Conservation (phyloP, 1,140 invertebrate genomes). For the Drosophila novamexicana region DNA sequence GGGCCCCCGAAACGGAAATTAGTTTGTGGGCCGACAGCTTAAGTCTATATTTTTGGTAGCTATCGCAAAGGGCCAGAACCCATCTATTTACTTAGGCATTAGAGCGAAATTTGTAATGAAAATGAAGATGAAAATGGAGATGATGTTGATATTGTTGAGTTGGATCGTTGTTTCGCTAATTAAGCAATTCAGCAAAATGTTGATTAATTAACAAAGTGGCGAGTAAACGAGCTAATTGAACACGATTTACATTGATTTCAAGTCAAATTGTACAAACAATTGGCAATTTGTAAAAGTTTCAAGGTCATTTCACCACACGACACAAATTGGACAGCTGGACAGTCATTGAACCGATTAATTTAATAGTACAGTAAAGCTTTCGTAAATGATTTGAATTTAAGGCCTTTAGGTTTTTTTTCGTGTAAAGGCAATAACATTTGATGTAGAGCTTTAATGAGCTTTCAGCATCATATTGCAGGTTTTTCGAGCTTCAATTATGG, state of each 20-base stretch:
- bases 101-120: conserved; percentile 36
- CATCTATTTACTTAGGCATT: conserved; percentile 59
- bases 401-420: not conserved
- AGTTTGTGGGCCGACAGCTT: conserved; percentile 52
- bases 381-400: not conserved
- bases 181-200: conserved; percentile 71
- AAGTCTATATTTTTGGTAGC: conserved; percentile 12
- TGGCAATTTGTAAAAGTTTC: conserved; percentile 15
- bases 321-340: not conserved
- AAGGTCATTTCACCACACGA: conserved; percentile 17
- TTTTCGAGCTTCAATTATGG: too few species aligned
- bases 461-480: not conserved
- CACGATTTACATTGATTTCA: conserved; percentile 62
- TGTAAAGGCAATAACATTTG: not conserved
- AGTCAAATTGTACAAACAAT: conserved; percentile 12
- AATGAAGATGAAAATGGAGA: conserved; percentile 31
- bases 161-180: conserved; percentile 39
- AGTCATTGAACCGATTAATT: conserved; percentile 11
- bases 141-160: conserved; percentile 3
- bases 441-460: conserved; percentile 2
- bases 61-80: conserved; percentile 16
- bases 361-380: not conserved
- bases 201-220: conserved; percentile 67
- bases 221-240: conserved; percentile 50
- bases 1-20: conserved; percentile 62